phyloP scores from a whole-genome alignment of 2,888 invertebrate genomes.

The Linnaemya tessellans region DNA sequence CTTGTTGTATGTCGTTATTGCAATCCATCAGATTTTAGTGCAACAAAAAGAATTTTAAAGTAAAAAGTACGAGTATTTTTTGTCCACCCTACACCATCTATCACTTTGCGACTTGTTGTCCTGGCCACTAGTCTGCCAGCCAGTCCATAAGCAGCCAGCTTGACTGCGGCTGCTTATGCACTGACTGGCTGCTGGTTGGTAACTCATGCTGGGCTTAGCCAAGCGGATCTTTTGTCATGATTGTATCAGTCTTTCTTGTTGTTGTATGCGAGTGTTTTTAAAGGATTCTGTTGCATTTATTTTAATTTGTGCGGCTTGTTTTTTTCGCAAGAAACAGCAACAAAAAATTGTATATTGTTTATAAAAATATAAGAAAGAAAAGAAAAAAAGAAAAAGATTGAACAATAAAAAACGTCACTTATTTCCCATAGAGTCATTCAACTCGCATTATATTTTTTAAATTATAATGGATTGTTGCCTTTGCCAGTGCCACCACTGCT shows the following conservation, averaged over 20 bases:
- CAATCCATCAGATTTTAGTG: conserved; percentile 64
- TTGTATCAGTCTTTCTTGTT: conserved; percentile 61
- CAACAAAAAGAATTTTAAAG: not conserved
- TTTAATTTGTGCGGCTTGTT: conserved; percentile 59
- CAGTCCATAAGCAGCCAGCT: conserved; percentile 5
- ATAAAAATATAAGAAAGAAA: conserved; percentile 4
- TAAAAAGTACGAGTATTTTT: conserved; percentile 53
- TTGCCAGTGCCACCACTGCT: conserved; percentile 49
- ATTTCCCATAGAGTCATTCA: conserved; percentile 63
- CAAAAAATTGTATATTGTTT: conserved; percentile 29
- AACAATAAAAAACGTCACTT: conserved; percentile 65
- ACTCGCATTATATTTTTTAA: conserved; percentile 53
- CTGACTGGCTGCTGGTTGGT: conserved; percentile 24
- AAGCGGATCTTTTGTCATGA: conserved; percentile 64
- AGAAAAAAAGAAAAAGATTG: not conserved
- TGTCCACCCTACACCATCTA: conserved; percentile 69
- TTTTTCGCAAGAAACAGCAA: not conserved
- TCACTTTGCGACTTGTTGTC: conserved; percentile 39
- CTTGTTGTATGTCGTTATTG: conserved; percentile 11
- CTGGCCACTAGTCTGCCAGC: not conserved
- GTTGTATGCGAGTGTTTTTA: conserved; percentile 18
- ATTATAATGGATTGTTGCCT: conserved; percentile 38
- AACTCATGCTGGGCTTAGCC: conserved; percentile 62
- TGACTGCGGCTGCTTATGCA: conserved; percentile 26
- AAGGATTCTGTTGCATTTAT: conserved; percentile 67